Evolutionary conservation across 2,113 vertebrate genomes (phyloP).

Genomic region (Hirundichthys speculiger): DNA sequence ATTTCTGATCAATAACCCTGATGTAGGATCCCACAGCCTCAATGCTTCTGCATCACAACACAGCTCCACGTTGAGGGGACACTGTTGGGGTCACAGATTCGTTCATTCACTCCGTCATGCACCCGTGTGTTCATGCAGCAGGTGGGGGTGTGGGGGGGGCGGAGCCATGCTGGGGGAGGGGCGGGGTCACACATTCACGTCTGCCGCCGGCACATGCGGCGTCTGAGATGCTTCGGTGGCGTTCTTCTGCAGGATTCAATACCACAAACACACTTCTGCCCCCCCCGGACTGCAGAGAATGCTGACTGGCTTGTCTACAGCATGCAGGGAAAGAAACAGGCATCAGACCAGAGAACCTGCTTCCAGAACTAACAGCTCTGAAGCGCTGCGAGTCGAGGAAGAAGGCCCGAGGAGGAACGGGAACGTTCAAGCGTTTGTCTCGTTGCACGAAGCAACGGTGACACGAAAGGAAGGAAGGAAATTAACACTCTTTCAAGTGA

Average conservation of each 20-base stretch:
- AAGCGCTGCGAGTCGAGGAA: constrained; percentile 23
- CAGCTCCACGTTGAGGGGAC: neutral
- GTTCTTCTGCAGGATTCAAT: constrained; percentile 10
- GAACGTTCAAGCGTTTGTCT: too few species aligned
- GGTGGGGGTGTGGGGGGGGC: constrained; percentile 17
- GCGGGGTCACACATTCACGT: constrained; percentile 11
- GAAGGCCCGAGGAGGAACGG: constrained; percentile 21
- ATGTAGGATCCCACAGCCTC: neutral
- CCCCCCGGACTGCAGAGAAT: constrained; percentile 51
- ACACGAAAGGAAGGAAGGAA: too few species aligned
- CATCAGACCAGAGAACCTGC: constrained; percentile 60
- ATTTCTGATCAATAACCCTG: neutral
- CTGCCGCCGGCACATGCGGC: constrained; percentile 43
- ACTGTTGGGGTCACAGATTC: constrained; percentile 1
- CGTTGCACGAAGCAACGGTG: constrained; percentile 43
- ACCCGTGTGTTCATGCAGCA: constrained; percentile 43
- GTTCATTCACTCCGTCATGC: constrained; percentile 20
- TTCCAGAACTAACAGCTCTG: constrained; percentile 35
- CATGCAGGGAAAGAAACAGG: constrained; percentile 81
- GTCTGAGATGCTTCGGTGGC: constrained; percentile 14
- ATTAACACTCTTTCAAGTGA: too few species aligned
- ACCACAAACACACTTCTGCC: neutral
- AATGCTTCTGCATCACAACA: neutral
- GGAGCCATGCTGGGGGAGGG: constrained; percentile 29
- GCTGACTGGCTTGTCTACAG: constrained; percentile 79